Percentiles rank a stretch among this genome's conserved stretches.
Evolutionary conservation across 2,797 vertebrate species (phyloP).

Genomic region (Leuciscus waleckii): DNA sequence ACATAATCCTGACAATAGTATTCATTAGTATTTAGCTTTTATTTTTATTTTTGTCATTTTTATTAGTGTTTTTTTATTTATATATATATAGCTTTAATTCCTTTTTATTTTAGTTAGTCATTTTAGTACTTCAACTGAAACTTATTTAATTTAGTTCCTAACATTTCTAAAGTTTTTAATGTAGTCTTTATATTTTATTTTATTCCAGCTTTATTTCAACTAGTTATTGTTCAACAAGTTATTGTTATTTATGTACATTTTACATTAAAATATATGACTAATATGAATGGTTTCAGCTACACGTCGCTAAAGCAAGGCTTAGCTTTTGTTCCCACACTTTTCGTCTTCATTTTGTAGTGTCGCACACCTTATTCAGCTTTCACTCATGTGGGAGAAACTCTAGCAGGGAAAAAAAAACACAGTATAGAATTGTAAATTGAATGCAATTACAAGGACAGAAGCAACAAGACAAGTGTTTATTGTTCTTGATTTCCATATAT

Average conservation of each 20-base stretch:
- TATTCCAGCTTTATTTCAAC: background rate
- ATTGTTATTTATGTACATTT: background rate
- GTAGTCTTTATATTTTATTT: background rate
- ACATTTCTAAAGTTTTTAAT: background rate
- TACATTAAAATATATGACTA: background rate
- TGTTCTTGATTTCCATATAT: conserved; percentile 38
- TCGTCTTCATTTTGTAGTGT: conserved; percentile 6
- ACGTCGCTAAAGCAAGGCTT: background rate
- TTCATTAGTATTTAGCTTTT: too few species aligned
- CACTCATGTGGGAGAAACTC: conserved; percentile 4
- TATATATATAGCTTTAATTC: background rate
- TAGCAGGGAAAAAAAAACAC: background rate
- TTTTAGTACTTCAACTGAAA: background rate
- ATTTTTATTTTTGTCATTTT: too few species aligned
- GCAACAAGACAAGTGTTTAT: conserved; percentile 36
- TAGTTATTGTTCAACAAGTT: too few species aligned
- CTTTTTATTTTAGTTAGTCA: background rate
- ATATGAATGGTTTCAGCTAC: background rate
- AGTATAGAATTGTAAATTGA: conserved; percentile 29
- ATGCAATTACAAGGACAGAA: conserved; percentile 35
- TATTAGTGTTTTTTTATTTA: too few species aligned
- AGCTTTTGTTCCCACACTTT: background rate
- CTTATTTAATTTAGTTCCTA: background rate
- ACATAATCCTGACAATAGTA: too few species aligned
- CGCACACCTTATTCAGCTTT: background rate